These are phyloP conservation scores for Aramus guarauna DNA, from an alignment of 2,113 vertebrate genomes.

Conservation along the genomic window DNA sequence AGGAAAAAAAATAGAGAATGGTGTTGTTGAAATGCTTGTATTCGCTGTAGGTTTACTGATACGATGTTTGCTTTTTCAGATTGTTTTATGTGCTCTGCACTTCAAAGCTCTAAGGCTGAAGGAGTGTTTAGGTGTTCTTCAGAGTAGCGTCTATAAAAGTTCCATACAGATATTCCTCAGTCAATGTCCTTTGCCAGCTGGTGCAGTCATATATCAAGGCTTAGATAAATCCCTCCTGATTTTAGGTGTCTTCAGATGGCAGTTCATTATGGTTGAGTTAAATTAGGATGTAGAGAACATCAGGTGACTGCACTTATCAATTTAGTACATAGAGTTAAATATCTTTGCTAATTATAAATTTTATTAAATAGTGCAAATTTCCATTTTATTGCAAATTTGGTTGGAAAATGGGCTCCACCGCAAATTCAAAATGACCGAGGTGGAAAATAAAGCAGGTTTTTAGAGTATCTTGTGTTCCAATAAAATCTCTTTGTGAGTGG, in stretches of 20 bases:
- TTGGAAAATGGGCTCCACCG: not conserved
- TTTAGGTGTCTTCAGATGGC: not conserved
- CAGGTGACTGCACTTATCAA: not conserved
- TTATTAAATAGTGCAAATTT: not conserved
- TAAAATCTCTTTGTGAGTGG: not conserved
- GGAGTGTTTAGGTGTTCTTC: not conserved
- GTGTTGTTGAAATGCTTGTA: not conserved
- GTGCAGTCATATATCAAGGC: not conserved
- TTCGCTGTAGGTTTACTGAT: not conserved
- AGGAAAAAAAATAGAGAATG: not conserved
- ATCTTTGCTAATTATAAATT: not conserved
- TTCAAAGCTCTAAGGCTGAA: not conserved
- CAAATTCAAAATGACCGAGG: not conserved
- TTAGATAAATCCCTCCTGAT: not conserved
- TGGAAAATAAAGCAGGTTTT: not conserved
- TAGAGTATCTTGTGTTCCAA: not conserved
- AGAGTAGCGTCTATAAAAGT: not conserved
- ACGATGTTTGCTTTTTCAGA: not conserved
- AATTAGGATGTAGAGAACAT: not conserved
- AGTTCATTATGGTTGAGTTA: not conserved
- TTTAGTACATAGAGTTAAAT: not conserved
- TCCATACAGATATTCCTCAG: not conserved
- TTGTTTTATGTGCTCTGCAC: not conserved
- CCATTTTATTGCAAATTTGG: not conserved
- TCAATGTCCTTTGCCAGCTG: not conserved